Evolutionary conservation across 2,888 invertebrate genomes (phyloP).

Genomic region (Rotaria magnacalcarata): DNA sequence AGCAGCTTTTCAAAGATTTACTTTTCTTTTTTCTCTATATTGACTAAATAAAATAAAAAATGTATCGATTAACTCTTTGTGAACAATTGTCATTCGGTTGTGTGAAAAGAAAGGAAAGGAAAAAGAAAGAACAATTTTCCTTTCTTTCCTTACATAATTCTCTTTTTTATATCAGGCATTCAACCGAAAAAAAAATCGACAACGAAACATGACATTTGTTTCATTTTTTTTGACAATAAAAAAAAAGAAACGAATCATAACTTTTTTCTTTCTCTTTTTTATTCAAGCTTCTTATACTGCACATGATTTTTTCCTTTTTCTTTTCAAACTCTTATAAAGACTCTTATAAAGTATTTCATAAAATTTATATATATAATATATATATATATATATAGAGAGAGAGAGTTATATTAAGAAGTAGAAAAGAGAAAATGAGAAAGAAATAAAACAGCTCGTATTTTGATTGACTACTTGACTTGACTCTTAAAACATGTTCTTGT

Average conservation of each 20-base stretch:
- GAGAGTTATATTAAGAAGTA: conserved; percentile 1
- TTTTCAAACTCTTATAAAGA: background rate
- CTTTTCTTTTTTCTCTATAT: background rate
- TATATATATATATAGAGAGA: background rate
- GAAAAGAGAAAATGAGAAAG: background rate
- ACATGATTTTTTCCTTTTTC: background rate
- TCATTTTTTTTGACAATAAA: background rate
- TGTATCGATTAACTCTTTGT: conserved; percentile 29
- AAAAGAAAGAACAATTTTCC: background rate
- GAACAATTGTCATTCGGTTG: conserved; percentile 25
- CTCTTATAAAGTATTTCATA: background rate
- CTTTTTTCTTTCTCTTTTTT: background rate
- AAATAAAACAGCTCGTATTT: conserved; percentile 1
- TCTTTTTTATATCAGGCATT: background rate
- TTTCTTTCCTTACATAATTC: background rate
- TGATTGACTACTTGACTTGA: conserved; percentile 31
- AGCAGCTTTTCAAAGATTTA: conserved; percentile 21
- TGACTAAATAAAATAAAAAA: conserved; percentile 5
- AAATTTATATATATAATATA: background rate
- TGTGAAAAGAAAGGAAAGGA: conserved; percentile 6
- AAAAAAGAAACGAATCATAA: background rate
- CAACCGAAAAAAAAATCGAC: conserved; percentile 19
- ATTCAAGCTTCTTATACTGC: background rate
- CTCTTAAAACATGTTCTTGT: conserved; percentile 15
- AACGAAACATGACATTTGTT: conserved; percentile 12